phyloP scores from a whole-genome alignment of 2,888 invertebrate species.

The Gastracanthus pulcherrimus region DNA sequence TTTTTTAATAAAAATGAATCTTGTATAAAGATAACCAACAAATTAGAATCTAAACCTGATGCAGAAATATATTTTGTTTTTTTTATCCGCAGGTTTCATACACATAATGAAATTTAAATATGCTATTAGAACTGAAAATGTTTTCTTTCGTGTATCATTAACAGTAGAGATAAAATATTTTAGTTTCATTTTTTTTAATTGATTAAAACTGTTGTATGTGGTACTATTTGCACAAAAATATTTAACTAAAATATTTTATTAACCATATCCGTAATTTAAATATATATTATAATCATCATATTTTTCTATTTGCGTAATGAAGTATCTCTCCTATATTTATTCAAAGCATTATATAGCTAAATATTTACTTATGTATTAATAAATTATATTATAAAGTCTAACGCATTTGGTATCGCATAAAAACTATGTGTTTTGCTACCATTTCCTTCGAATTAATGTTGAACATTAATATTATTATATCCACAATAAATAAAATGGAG shows the following conservation, averaged over 20 bases:
- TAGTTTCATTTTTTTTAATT: background rate
- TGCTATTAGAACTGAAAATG: background rate
- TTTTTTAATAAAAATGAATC: background rate
- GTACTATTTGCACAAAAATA: background rate
- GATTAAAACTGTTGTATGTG: background rate
- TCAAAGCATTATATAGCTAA: conserved; percentile 1
- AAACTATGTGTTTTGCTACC: background rate
- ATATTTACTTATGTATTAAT: background rate
- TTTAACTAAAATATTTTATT: conserved; percentile 3
- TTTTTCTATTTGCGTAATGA: conserved; percentile 27
- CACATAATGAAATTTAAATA: background rate
- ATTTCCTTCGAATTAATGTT: conserved; percentile 37
- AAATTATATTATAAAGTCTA: conserved; percentile 13
- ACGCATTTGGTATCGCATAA: background rate
- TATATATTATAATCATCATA: conserved; percentile 17
- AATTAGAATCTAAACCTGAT: background rate
- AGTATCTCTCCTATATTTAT: background rate
- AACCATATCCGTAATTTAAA: conserved; percentile 7
- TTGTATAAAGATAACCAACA: background rate
- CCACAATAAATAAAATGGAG: background rate
- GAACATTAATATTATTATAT: conserved; percentile 33
- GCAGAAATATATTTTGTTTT: background rate
- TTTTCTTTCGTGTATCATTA: background rate
- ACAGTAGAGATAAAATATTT: background rate
- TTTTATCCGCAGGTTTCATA: background rate